Percentiles rank a stretch among this genome's conserved stretches.
phyloP scores from a whole-genome alignment of 2,888 invertebrate genomes.

The Leptura quadrifasciata region DNA sequence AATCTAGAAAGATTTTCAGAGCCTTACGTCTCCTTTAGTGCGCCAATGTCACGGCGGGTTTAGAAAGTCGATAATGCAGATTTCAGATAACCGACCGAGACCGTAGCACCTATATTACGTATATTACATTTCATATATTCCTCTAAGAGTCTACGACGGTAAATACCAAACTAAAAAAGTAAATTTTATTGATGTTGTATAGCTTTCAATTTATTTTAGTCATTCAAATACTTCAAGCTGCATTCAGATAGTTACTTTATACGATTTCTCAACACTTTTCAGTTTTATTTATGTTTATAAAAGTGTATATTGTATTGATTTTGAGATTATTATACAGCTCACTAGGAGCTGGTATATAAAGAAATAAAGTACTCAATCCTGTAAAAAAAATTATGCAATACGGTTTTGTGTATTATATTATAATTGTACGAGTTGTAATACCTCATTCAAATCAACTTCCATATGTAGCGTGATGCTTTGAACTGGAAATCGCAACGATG shows the following conservation, averaged over 20 bases:
- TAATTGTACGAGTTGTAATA: too few species aligned
- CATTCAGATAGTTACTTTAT: neutral
- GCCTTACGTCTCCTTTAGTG: neutral
- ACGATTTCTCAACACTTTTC: neutral
- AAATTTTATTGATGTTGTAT: neutral
- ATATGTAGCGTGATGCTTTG: too few species aligned
- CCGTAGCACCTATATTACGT: slow-evolving; percentile 9
- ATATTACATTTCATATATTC: slow-evolving; percentile 24
- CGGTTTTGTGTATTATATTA: too few species aligned
- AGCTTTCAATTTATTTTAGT: neutral
- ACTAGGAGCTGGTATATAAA: neutral
- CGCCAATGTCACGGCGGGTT: slow-evolving; percentile 10
- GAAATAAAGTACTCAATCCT: too few species aligned
- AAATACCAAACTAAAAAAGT: slow-evolving; percentile 9
- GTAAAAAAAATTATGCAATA: too few species aligned
- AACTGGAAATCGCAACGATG: too few species aligned
- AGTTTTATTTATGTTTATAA: neutral
- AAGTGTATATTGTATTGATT: neutral
- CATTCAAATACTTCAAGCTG: neutral
- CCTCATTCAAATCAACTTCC: too few species aligned
- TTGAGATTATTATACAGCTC: neutral
- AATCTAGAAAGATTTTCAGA: neutral
- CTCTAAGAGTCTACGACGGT: neutral
- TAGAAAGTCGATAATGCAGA: slow-evolving; percentile 32
- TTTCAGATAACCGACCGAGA: slow-evolving; percentile 36